Conservation (phyloP, 2,113 vertebrate genomes). For the Alectura lathami region DNA sequence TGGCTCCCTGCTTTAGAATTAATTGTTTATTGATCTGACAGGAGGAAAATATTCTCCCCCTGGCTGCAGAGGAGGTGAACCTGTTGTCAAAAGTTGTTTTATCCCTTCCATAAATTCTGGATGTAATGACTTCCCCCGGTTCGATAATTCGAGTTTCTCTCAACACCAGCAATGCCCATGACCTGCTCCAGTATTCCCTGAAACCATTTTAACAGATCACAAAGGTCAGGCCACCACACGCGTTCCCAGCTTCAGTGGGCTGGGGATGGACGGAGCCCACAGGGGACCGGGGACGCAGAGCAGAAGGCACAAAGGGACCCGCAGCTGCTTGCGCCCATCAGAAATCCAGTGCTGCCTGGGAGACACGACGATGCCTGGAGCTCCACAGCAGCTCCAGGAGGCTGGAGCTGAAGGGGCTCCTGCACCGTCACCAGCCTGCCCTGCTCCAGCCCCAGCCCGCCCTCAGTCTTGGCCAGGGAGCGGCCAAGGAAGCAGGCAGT, state of each 20-base stretch:
- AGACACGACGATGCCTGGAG: not conserved
- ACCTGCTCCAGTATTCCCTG: rapidly evolving
- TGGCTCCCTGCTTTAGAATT: conserved; percentile 36
- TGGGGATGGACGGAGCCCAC: no score
- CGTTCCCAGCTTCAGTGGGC: not conserved
- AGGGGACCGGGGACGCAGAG: no score
- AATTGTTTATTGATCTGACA: conserved; percentile 66
- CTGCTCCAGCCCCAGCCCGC: no score
- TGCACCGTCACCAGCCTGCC: no score
- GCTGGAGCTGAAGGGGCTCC: not conserved
- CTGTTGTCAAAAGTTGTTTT: conserved; percentile 46
- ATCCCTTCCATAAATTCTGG: conserved; percentile 51
- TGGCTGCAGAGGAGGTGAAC: not conserved
- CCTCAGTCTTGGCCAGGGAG: not conserved
- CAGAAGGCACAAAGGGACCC: no score
- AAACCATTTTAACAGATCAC: not conserved
- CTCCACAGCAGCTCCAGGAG: not conserved
- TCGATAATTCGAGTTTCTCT: rapidly evolving
- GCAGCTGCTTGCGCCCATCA: no score
- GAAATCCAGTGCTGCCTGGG: not conserved
- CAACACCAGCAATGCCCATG: rapidly evolving
- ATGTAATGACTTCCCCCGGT: not conserved
- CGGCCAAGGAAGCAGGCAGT: no score
- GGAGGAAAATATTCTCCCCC: conserved; percentile 34
- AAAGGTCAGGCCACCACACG: not conserved